Evolutionary conservation across 1,140 invertebrate species (phyloP).

Genomic region (Saccostrea cuccullata): DNA sequence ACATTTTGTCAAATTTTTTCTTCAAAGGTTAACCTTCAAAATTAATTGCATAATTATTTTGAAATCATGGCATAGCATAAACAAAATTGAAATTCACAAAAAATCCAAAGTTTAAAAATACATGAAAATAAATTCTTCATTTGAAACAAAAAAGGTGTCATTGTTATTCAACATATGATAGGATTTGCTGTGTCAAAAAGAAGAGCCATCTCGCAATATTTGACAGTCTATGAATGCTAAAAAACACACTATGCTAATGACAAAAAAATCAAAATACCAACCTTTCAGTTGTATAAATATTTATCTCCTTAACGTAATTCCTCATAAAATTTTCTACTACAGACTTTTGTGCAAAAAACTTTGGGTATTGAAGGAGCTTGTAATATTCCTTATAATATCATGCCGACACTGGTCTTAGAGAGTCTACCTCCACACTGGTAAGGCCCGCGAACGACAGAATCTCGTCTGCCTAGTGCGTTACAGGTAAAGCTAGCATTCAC

Average conservation of each 20-base stretch:
- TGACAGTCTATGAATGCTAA: neutral
- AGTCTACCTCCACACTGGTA: neutral
- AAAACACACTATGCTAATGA: conserved; percentile 1
- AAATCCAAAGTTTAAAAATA: no score
- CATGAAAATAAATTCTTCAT: no score
- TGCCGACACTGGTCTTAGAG: conserved; percentile 17
- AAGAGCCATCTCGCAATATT: neutral
- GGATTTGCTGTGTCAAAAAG: neutral
- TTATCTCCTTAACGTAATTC: conserved; percentile 4
- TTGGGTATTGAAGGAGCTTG: neutral
- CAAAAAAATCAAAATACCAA: neutral
- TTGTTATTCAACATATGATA: neutral
- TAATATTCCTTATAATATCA: conserved; percentile 35
- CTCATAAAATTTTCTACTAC: conserved; percentile 25
- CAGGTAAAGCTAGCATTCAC: conserved; percentile 26
- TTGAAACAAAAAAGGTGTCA: neutral
- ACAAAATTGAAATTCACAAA: no score
- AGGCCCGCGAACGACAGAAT: conserved; percentile 3
- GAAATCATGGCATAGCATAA: no score
- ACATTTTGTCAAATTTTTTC: neutral
- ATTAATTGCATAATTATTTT: neutral
- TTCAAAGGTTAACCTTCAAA: neutral
- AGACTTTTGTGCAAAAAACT: conserved; percentile 22
- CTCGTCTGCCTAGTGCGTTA: conserved; percentile 7
- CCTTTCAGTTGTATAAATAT: neutral